These are phyloP conservation scores for Nysson spinosus DNA, from an alignment of 2,888 invertebrate genomes.

Conservation along the genomic window DNA sequence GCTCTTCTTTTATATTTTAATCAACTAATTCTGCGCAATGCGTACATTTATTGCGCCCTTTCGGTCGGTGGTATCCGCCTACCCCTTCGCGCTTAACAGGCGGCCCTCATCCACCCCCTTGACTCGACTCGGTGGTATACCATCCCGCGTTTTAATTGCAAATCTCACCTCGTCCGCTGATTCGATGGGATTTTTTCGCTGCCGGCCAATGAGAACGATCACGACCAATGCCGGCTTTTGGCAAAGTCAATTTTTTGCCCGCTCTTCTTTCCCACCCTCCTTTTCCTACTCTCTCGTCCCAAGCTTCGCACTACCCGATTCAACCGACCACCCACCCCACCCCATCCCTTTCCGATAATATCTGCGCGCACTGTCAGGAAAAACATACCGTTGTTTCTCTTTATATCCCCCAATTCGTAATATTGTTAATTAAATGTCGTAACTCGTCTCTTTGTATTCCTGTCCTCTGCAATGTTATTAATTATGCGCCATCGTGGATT, in stretches of 20 bases:
- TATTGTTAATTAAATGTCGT: conserved; percentile 54
- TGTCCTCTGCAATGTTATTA: conserved; percentile 49
- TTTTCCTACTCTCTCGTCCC: conserved; percentile 29
- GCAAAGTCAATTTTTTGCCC: conserved; percentile 62
- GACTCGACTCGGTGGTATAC: conserved; percentile 55
- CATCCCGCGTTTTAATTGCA: conserved; percentile 74
- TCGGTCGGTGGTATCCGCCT: conserved; percentile 58
- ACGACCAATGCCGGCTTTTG: conserved; percentile 66
- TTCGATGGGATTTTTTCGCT: conserved; percentile 74
- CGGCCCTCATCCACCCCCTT: conserved; percentile 37
- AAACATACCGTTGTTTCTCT: conserved; percentile 48
- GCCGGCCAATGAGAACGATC: conserved; percentile 73
- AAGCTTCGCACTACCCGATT: conserved; percentile 7
- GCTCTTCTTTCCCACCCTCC: conserved; percentile 53
- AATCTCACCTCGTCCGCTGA: conserved; percentile 73
- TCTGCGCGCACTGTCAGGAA: conserved; percentile 25
- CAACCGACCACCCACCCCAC: conserved; percentile 37
- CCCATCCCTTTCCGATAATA: conserved; percentile 5
- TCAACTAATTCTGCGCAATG: conserved; percentile 77
- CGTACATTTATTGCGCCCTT: conserved; percentile 75
- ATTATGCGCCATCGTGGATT: conserved; percentile 42
- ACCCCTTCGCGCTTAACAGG: conserved; percentile 49
- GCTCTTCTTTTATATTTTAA: conserved; percentile 77
- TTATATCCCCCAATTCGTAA: conserved; percentile 48
- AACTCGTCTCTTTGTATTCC: conserved; percentile 52